Evolutionary conservation across 1,140 invertebrate species (phyloP), one percentile per base, ranked within the genome.

Genomic region (Brachionus calyciflorus): DNA sequence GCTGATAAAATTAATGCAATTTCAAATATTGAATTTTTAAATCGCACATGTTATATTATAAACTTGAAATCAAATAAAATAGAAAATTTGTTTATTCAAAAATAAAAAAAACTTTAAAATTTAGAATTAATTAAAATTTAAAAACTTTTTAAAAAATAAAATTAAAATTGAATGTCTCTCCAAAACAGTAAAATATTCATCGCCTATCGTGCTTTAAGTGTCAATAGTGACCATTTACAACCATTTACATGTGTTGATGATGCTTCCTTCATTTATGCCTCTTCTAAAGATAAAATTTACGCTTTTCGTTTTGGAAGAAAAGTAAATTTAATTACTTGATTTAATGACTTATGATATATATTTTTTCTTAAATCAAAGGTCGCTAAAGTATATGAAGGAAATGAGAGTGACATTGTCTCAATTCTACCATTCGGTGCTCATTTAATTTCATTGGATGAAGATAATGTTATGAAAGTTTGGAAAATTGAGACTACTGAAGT

Each of bases 211-310:
- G 91, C 92, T 26, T n/a, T 85, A 79, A 94, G 94, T 80, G 92
- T 92, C 87, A 92, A 96, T n/a, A 93, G 91, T 83, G 94, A 94
- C 84, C 89, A 93, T 79, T 88, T 96, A 78, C 93, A n/a, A n/a
- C n/a, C n/a, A n/a, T n/a, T n/a, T n/a, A n/a, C 94, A 3, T 88
- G 93, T 44, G 88, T 91, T 49, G 89, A 91, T 0, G 93, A 96
- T 84, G 88, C 88, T 21, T 90, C 87, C 81, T 89, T 91, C 80
- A 89, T 95, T 2, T 98, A 91, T 82, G n/a, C n/a, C n/a, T n/a
- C n/a, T n/a, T n/a, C n/a, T 83, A 81, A 81, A 73, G 90, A 91
- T 78, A 86, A 89, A 19, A 90, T 97, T 80, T 91, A 89, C 81
- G 92, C 92, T 0, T 97, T 94, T 91, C 88, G 90, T 80, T 87